Evolutionary conservation across 1,140 invertebrate species (phyloP), one percentile per base, ranked within the genome.

Genomic region (Homalodisca vitripennis): DNA sequence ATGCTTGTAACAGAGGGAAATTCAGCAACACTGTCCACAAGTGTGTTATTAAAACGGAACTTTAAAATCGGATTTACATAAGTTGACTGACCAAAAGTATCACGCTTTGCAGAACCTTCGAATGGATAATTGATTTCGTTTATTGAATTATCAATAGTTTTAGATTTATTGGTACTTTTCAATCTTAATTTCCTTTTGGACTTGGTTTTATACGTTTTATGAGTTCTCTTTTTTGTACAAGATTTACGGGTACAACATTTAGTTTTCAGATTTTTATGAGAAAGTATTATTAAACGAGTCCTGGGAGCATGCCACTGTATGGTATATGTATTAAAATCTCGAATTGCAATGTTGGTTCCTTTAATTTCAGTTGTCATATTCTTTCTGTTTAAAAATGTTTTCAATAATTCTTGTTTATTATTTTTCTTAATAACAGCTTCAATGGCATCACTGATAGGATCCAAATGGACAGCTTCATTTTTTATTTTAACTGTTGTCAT

Each of bases 1-100:
- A 63, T 63, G 30, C 34, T 63, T 32, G 29, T 63, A 63, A 63
- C 60, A 3, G 60, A 63, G 3, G 60, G 60, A 31, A 63, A 63
- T 32, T 63, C 34, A n/a, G 27, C 17, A 32, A 26, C 30, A 3
- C 34, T 63, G 17, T 32, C 34, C n/a, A 32, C 34, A 1, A 32
- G 29, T 63, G 48, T 14, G 48, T 51, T 22, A 10, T 14, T 51
- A 20, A 51, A 51, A 20, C 3, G 3, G 48, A 20, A 51, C 3
- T 22, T 51, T 22, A 51, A 6, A 3, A 51, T 22, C 48, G 17
- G 17, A 3, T 51, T 22, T 10, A 51, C n/a, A 12, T 14, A 3
- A 3, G 48, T 20, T 14, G 17, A 14, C 22, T 51, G 48, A 6
- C 14, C 48, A 22, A 20, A 51, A 3, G 22, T 3, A 6, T 51